Conservation (phyloP, 64 coral and sea anemone species). For the Stylophora pistillata region DNA sequence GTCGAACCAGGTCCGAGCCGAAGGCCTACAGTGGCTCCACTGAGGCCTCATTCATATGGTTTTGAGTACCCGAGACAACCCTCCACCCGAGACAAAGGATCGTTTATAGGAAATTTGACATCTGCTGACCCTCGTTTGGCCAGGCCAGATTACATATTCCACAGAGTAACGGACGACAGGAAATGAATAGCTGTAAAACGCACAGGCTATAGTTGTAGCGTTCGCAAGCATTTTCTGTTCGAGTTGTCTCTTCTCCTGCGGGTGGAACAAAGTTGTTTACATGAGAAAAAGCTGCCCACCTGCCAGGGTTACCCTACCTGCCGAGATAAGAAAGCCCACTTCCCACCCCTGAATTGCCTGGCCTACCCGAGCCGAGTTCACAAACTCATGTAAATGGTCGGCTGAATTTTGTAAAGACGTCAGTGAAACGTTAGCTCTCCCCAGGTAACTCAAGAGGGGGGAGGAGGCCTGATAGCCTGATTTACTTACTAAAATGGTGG, state of each 20-base stretch:
- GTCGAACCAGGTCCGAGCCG: no score
- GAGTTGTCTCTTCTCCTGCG: no score
- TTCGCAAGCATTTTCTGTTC: no score
- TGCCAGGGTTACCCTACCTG: conserved; percentile 9
- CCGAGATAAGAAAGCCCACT: neutral
- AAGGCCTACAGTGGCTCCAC: no score
- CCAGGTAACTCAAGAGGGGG: neutral
- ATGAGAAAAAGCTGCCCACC: conserved; percentile 19
- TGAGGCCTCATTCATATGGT: conserved; percentile 1
- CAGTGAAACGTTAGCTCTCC: conserved; percentile 3
- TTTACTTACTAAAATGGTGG: no score
- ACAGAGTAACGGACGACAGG: no score
- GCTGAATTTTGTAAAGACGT: neutral
- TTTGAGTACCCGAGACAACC: neutral
- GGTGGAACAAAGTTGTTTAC: neutral
- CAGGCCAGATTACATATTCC: no score
- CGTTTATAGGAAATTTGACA: neutral
- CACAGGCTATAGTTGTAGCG: no score
- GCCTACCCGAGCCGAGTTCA: neutral
- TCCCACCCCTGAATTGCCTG: neutral
- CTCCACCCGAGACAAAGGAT: neutral
- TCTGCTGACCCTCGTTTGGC: no score
- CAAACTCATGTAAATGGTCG: no score
- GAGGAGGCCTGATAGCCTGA: no score
- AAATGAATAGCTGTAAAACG: no score